Evolutionary conservation across 1,140 invertebrate genomes (phyloP).

Genomic region (Stegodyphus mimosarum): DNA sequence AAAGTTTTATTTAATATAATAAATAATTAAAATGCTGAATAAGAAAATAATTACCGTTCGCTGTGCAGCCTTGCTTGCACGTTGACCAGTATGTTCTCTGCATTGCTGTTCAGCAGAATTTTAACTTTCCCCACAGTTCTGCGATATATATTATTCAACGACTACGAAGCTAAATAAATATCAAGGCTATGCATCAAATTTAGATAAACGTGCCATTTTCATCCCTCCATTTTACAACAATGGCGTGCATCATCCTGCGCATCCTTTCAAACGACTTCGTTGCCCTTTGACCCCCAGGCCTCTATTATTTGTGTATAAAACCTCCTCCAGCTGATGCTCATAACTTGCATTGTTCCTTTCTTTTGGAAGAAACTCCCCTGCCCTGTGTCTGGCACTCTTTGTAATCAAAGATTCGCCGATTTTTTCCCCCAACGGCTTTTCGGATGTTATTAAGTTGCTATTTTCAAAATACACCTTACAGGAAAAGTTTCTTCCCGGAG

Average conservation of each 20-base stretch:
- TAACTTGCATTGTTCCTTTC: conserved; percentile 50
- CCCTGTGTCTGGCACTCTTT: conserved; percentile 10
- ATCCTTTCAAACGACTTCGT: conserved; percentile 12
- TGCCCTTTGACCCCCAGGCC: neutral
- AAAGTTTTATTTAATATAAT: no score
- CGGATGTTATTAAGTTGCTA: conserved; percentile 41
- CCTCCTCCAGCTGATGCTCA: conserved; percentile 57
- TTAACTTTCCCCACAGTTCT: no score
- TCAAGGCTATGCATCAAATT: conserved; percentile 6
- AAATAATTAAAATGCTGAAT: no score
- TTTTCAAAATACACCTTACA: no score
- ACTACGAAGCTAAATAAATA: conserved; percentile 27
- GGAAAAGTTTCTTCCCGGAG: no score
- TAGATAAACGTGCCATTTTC: conserved; percentile 49
- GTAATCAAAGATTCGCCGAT: conserved; percentile 30
- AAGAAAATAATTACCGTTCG: no score
- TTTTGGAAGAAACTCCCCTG: conserved; percentile 8
- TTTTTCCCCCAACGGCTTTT: neutral
- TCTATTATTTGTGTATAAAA: conserved; percentile 31
- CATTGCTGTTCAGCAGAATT: no score
- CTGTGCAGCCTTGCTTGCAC: no score
- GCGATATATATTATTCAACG: no score
- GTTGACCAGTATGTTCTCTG: no score
- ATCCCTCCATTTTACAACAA: conserved; percentile 18
- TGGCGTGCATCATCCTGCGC: conserved; percentile 32